Conservation (phyloP, 2,113 vertebrate genomes). For the Sebastes schlegelii region DNA sequence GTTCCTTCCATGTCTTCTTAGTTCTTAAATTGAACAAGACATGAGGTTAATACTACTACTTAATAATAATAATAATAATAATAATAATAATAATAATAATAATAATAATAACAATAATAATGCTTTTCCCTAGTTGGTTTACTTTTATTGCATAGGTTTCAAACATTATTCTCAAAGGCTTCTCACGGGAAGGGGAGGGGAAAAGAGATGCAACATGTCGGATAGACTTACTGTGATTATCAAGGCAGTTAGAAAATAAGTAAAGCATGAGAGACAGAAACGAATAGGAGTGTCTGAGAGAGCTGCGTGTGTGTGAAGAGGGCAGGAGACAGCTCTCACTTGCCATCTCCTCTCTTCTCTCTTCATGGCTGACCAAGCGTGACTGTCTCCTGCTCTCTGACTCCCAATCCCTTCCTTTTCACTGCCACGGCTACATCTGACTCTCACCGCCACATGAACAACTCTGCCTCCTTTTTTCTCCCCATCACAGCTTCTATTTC, state of each 20-base stretch:
- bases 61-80: too few species aligned
- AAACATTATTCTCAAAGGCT: neutral
- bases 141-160: neutral
- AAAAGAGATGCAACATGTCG: neutral
- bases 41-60: too few species aligned
- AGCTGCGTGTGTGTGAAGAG: neutral
- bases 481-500: neutral
- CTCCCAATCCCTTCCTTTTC: constrained; percentile 19
- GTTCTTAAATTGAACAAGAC: too few species aligned
- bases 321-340: constrained; percentile 44
- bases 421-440: constrained; percentile 17
- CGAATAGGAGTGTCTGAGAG: neutral
- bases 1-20: too few species aligned
- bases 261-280: neutral
- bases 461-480: neutral
- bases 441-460: constrained; percentile 12
- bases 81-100: too few species aligned
- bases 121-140: neutral
- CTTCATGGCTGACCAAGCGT: constrained; percentile 40
- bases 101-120: too few species aligned
- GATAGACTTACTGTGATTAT: constrained; percentile 22
- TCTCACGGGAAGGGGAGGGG: neutral
- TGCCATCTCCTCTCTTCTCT: constrained; percentile 19
- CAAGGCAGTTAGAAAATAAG: neutral
- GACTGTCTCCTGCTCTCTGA: constrained; percentile 28